Evolutionary conservation across 2,888 invertebrate genomes (phyloP).

Genomic region (Rhodophaea formosa): DNA sequence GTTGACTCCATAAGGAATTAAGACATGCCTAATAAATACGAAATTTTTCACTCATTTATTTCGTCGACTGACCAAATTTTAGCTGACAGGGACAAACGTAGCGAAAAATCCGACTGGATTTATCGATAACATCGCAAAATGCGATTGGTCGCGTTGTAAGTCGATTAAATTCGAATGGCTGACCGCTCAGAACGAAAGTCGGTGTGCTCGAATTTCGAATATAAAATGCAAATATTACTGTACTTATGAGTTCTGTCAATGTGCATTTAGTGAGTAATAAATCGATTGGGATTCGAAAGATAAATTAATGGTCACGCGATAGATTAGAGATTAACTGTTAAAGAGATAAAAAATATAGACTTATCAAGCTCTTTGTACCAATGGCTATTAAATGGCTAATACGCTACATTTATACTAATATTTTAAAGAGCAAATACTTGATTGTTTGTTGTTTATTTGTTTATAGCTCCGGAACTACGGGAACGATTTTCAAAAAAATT

Average conservation of each 20-base stretch:
- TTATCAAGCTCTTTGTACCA: no score
- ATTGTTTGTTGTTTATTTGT: no score
- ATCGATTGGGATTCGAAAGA: not conserved
- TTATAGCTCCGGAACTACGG: no score
- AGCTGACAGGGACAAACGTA: slow-evolving; percentile 1
- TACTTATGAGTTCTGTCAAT: not conserved
- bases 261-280: not conserved
- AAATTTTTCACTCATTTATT: not conserved
- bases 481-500: no score
- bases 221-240: not conserved
- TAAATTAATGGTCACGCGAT: not conserved
- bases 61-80: not conserved
- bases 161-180: slow-evolving; percentile 8
- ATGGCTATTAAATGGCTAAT: no score
- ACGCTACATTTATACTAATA: no score
- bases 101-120: slow-evolving; percentile 9
- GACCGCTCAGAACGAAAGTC: slow-evolving; percentile 3
- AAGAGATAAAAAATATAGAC: no score
- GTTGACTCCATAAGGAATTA: no score
- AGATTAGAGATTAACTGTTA: not conserved
- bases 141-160: not conserved
- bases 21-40: no score
- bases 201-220: not conserved
- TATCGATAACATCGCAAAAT: slow-evolving; percentile 6
- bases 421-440: no score